Base-by-base conservation (phyloP, 2,797 vertebrate genomes). In the Cynopterus sphinx region DNA sequence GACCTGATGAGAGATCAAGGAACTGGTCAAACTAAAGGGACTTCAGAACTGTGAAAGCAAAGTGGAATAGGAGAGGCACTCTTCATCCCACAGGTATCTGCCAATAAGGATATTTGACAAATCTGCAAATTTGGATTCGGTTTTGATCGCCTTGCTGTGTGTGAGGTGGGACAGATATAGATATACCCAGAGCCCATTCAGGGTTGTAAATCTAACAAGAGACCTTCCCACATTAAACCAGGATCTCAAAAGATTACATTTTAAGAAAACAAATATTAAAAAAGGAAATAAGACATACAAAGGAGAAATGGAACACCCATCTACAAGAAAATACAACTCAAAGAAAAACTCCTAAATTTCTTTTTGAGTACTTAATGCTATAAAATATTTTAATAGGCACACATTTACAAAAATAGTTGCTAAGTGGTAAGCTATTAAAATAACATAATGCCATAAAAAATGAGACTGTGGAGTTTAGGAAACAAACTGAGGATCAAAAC, bases 281-380 rank as follows among this genome's bases (percentile, higher is more conserved):
- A 81, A 79, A 90, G 31, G 6, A 73, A 91, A 65, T 75, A 41
- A 78, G 24, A 17, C 9, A 43, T 33, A 1, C 22, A 83, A 79
- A 77, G 46, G 51, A 93, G n/a, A 95, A 24, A 24, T 39, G 24
- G 82, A 74, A 83, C 24, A 79, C 7, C 4, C 28, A 46, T 17
- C 26, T 87, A 21, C 51, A 65, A 74, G 33, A 87, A 94, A 96
- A 63, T n/a, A 70, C 3, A 95, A 83, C 49, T 39, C 39, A 70
- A 71, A 26, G 36, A 70, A 93, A 92, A 90, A 39, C 2, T 15
- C 49, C 49, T 59, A 53, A 55, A 65, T 90, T 93, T 90, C 17
- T 65, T 96, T 89, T 85, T 92, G 61, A 92, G 21, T 73, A 84
- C 26, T 84, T 82, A 21, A 77, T 43, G 46, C 31, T 84, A 55